Base-by-base conservation (phyloP, 2,888 invertebrate species). In the Acanthoscelides obtectus region DNA sequence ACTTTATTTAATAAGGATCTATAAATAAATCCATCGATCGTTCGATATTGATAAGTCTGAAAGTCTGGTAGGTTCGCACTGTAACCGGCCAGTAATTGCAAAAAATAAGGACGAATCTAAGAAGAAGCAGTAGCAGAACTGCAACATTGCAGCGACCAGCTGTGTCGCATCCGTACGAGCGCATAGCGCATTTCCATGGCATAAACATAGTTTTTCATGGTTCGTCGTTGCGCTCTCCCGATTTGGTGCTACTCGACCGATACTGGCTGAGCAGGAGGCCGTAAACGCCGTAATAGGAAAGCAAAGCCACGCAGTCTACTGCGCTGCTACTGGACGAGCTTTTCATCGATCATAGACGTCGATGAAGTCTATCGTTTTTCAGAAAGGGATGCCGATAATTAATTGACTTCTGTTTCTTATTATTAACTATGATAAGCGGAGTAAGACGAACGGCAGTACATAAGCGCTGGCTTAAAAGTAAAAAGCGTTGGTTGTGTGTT, bases 201-300 rank as follows among this genome's bases (percentile, higher is more conserved):
- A 83, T 82, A 82, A 66, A 81, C 77, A 79, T 77, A 79, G 81
- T 83, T 84, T 84, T 84, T 84, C 82, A 81, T 78, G 66, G 78
- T 12, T 17, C 5, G 45, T 17, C 45, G 45, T 12, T 45, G 75
- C 78, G 77, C 77, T 77, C 78, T 80, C 82, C 84, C 80, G 82
- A 81, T 84, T 83, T 83, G 84, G 84, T 79, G 8, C 45, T 45
- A 17, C 45, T 45, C 45, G 45, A 78, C 79, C 79, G 80, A 79
- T 80, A 76, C 77, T 78, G 77, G 79, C 78, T 78, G 78, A 73
- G 75, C 74, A 6, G 21, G 20, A 77, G 77, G 79, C 80, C 81
- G 82, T 82, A 84, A 66, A 85, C 80, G 77, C 84, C 84, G 84
- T 84, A 85, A 84, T 85, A 84, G 85, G 85, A 80, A 83, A 83